Base-by-base conservation (phyloP, 2,888 invertebrate genomes). In the Thecophora atra region DNA sequence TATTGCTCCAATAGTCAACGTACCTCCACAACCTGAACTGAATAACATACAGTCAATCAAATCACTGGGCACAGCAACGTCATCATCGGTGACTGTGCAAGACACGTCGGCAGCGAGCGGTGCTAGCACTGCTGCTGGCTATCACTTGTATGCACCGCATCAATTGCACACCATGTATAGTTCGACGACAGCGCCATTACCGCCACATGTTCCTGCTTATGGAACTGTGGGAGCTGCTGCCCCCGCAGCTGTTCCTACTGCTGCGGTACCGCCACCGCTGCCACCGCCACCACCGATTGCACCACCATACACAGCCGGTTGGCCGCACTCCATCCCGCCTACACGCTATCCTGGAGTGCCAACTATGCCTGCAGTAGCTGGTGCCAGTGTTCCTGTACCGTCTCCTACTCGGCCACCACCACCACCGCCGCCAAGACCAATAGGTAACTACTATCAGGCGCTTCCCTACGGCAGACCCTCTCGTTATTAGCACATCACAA, bases 151-250 rank as follows among this genome's bases (percentile, higher is more conserved):
- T 56, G 30, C 77, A 7, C 44, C 75, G 11, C 78, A 80, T 69
- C 75, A 77, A 15, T 77, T 80, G 66, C 78, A 77, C 71, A 70
- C 74, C 77, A 80, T 77, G 76, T 87, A 70, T 89, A 88, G 75
- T 86, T 88, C 1, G 86, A 88, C 1, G 87, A 88, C 56, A 89
- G 86, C 79, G 19, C 84, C 79, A 51, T 85, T 84, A 17, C 85
- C 80, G 72, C 83, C 76, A 80, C 78, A 75, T 2, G 42, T 73
- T 0, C 74, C 71, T 19, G 6, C 52, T 47, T 79, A 79, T 51
- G 75, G 74, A 6, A 52, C 73, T 44, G 66, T 72, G 15, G 72
- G 72, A 26, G 70, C 71, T n/a, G 70, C 62, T n/a, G 64, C 81
- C 11, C 79, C 81, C 0, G 78, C 77, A 26, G 74, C 79, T 13